Base-by-base conservation (phyloP, 2,888 invertebrate genomes). In the Chaetoderma sp. region DNA sequence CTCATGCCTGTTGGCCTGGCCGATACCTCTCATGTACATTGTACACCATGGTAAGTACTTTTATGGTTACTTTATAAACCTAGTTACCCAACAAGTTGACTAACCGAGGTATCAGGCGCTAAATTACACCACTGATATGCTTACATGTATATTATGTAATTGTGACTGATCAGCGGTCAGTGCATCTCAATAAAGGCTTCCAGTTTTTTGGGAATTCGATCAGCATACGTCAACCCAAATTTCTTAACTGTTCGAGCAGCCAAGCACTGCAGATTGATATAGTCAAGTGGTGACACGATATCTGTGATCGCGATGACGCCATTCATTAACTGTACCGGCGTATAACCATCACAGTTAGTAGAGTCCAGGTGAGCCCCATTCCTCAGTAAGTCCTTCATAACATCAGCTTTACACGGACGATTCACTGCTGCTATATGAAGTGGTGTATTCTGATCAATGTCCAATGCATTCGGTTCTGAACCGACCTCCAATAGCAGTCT, bases 351-450 rank as follows among this genome's bases (percentile, higher is more conserved):
- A 16, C 70, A 64, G 69, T 86, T 85, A 33, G 82, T 79, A 27
- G 92, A 90, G 88, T 95, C 95, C 68, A 94, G 88, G 87, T 95
- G 95, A 0, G 94, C 94, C 64, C 96, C 96, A 81, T 91, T 90
- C 4, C 91, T 88, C 0, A 97, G 89, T 5, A 98, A 88, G 8
- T 90, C 90, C 74, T 90, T 89, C 0, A 94, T 91, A 45, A 95
- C 90, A 47, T 90, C 90, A 2, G 91, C 88, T 0, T 92, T 91
- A 78, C 92, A 92, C 0, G 92, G 92, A 64, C 92, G 91, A 85
- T 92, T 90, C 47, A 79, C 79, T 68, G 93, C 94, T 0, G 93
- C 92, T 67, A 95, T 89, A 85, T 96, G 96, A 56, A 97, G 89
- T 13, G 96, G 93, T 23, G 95, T 95, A 88, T 95, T 95, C 23